These are phyloP conservation scores for Toxonevra muliebris DNA, from an alignment of 2,888 invertebrate species.

Conservation along the genomic window DNA sequence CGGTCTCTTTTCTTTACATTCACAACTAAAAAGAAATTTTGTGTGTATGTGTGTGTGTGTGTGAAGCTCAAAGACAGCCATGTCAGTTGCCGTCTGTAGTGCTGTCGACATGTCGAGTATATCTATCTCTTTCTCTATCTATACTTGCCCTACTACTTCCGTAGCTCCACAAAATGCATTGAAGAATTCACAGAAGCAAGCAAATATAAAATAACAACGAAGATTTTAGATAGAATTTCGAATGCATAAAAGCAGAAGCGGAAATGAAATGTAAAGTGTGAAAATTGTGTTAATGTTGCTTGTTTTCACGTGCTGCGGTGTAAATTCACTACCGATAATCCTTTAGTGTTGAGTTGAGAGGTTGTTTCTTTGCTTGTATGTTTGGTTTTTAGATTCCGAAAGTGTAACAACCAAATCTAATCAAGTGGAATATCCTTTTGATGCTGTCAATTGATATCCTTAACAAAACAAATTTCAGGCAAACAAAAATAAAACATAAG, in stretches of 20 bases:
- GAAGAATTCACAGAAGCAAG: not conserved
- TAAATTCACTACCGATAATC: not conserved
- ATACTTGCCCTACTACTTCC: no score
- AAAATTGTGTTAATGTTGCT: conserved; percentile 44
- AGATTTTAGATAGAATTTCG: not conserved
- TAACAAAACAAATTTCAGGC: no score
- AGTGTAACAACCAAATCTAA: conserved; percentile 30
- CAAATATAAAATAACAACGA: conserved; percentile 12
- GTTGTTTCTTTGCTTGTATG: not conserved
- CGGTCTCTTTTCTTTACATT: no score
- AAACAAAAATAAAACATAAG: not conserved
- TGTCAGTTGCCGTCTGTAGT: not conserved
- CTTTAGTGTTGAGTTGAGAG: not conserved
- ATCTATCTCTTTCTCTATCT: no score
- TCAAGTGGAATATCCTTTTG: conserved; percentile 30
- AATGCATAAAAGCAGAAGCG: conserved; percentile 10
- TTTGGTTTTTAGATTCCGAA: conserved; percentile 1
- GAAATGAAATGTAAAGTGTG: conserved; percentile 36
- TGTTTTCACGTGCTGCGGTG: conserved; percentile 25
- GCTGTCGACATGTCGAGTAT: not conserved
- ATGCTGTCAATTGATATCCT: conserved; percentile 1
- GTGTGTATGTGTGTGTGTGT: not conserved
- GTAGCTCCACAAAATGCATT: no score
- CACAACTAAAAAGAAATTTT: not conserved
- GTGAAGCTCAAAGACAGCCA: not conserved